Evolutionary conservation across 2,113 vertebrate species (phyloP).

Genomic region (Phaethon lepturus): DNA sequence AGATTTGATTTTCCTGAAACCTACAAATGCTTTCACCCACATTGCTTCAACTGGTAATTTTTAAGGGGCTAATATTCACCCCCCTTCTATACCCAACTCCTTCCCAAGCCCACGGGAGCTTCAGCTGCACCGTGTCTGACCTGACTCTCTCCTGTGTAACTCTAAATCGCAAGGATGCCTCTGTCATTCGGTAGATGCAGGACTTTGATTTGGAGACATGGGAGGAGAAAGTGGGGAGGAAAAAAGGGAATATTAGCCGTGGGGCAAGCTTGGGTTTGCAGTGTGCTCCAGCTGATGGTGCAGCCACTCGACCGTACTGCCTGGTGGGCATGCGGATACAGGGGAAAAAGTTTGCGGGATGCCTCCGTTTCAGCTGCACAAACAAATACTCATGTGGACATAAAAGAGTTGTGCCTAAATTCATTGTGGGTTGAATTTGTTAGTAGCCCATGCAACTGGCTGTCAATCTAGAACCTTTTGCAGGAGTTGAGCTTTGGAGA

Average conservation of each 20-base stretch:
- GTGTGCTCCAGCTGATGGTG: neutral
- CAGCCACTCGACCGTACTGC: neutral
- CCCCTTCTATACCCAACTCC: neutral
- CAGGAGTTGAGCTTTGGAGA: neutral
- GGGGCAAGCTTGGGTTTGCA: neutral
- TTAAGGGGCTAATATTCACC: neutral
- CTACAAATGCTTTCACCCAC: neutral
- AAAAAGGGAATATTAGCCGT: neutral
- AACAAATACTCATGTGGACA: neutral
- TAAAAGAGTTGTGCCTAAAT: neutral
- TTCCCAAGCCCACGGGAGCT: neutral
- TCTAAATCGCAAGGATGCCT: too few relatives aligned
- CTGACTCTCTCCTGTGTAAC: accelerated
- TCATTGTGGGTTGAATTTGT: accelerated
- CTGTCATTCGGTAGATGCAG: accelerated
- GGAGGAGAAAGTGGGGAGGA: neutral
- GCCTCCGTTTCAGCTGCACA: neutral
- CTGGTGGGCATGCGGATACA: neutral
- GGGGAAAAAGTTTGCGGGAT: neutral
- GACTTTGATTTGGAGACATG: neutral
- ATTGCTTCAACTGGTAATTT: neutral
- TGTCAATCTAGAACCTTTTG: neutral
- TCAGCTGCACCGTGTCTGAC: neutral
- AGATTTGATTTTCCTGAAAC: neutral
- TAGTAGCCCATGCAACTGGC: accelerated